Evolutionary conservation across 2,888 invertebrate species (phyloP).

Genomic region (Lapara coniferarum): DNA sequence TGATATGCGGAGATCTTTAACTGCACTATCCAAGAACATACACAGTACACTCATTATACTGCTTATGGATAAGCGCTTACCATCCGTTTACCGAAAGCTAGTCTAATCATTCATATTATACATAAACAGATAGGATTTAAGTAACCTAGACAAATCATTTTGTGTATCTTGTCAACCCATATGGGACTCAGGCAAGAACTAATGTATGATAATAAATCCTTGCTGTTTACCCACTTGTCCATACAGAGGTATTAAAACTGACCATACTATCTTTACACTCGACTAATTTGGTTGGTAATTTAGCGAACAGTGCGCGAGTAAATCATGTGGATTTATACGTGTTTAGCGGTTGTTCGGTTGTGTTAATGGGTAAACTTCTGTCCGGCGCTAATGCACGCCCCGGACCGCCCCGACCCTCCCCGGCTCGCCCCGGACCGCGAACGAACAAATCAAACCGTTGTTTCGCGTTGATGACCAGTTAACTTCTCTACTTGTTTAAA

Average conservation of each 20-base stretch:
- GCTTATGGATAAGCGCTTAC: too few species aligned
- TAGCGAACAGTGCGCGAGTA: conserved; percentile 37
- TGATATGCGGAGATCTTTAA: too few species aligned
- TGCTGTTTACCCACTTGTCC: too few species aligned
- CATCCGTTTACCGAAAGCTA: too few species aligned
- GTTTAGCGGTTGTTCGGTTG: conserved; percentile 9
- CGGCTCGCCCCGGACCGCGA: neutral
- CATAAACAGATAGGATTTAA: too few species aligned
- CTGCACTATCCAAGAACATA: too few species aligned
- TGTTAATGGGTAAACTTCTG: conserved; percentile 56
- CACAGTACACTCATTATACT: too few species aligned
- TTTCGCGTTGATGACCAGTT: conserved; percentile 26
- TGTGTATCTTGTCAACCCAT: too few species aligned
- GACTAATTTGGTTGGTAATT: conserved; percentile 21
- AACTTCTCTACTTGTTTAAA: conserved; percentile 1
- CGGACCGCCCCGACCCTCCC: neutral
- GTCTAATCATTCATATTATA: too few species aligned
- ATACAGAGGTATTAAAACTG: neutral
- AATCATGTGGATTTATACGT: conserved; percentile 61
- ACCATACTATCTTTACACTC: neutral
- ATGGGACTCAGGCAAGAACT: too few species aligned
- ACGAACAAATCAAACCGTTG: conserved; percentile 42
- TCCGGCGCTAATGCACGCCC: conserved; percentile 36
- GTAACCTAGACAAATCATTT: too few species aligned
- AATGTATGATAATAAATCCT: too few species aligned